Conservation (phyloP, 2,113 vertebrate species). For the Rhombomys opimus region DNA sequence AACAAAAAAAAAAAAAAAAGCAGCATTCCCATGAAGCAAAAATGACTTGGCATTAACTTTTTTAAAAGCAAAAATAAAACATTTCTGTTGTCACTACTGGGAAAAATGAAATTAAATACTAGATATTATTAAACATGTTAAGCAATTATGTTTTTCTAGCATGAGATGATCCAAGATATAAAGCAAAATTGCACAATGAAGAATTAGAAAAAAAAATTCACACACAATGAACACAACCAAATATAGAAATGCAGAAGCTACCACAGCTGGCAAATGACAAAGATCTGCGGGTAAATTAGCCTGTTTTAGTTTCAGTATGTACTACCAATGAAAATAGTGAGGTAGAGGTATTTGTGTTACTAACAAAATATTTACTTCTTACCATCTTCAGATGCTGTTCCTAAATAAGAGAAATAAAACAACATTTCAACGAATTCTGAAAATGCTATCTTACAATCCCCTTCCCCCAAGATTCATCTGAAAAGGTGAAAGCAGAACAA, state of each 20-base stretch:
- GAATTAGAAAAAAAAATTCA: slow-evolving; percentile 63
- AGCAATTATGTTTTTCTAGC: slow-evolving; percentile 74
- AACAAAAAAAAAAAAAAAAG: background rate
- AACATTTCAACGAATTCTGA: slow-evolving; percentile 85
- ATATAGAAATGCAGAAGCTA: slow-evolving; percentile 71
- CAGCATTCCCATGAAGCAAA: slow-evolving; percentile 76
- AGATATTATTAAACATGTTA: slow-evolving; percentile 71
- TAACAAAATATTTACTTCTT: slow-evolving; percentile 87
- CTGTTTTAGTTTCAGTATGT: slow-evolving; percentile 71
- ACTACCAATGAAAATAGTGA: slow-evolving; percentile 79
- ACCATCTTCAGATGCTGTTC: slow-evolving; percentile 94
- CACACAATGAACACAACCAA: slow-evolving; percentile 69
- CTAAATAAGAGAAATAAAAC: slow-evolving; percentile 92
- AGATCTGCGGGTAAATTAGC: slow-evolving; percentile 72
- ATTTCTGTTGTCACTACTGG: slow-evolving; percentile 47
- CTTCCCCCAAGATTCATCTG: slow-evolving; percentile 38
- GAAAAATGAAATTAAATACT: slow-evolving; percentile 52
- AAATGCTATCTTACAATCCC: background rate
- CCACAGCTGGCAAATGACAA: slow-evolving; percentile 62
- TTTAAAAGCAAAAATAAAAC: slow-evolving; percentile 11
- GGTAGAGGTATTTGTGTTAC: slow-evolving; percentile 79
- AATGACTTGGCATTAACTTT: slow-evolving; percentile 53
- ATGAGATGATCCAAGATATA: slow-evolving; percentile 75
- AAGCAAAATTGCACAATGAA: slow-evolving; percentile 71
- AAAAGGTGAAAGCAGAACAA: slow-evolving; percentile 47